Base-by-base conservation (phyloP, 2,113 vertebrate genomes). In the Castor canadensis region DNA sequence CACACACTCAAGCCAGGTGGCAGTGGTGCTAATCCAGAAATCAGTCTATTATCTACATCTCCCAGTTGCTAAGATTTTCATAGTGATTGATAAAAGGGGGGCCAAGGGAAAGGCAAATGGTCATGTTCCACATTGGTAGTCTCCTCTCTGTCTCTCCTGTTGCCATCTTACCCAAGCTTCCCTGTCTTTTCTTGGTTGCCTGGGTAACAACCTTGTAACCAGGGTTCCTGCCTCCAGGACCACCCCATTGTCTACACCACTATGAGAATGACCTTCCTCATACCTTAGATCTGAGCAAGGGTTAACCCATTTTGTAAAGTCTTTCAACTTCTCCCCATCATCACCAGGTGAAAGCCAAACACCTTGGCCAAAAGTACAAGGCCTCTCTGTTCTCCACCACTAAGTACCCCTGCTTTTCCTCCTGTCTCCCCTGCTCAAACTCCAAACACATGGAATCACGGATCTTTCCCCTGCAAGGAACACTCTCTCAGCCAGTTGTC, bases 101-200 rank as follows among this genome's bases (percentile, higher is more conserved):
- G 24, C 24, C 58, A 67, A 9, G 56, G 30, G 28, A 43, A 72
- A 64, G 47, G 54, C 16, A 26, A 5, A 40, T 19, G 2, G 16
- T 11, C 10, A 0, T 2, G 10, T 73, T 43, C 47, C 17, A 0
- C 40, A 1, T 35, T 1, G 5, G 54, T 0, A 43, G 26, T 47
- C 76, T 69, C 62, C 30, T 56, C 56, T 81, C 43, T 22, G 0
- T 45, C 24, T 83, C 43, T 26, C 54, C 84, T 38, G 11, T 52
- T 79, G 11, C 58, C 0, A 3, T 38, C 64, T 38, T 4, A 1
- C 28, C 30, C 0, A 22, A 30, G 32, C 22, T 45, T 85, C 58
- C 47, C 1, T 2, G 0, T 28, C 52, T 87, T 43, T 67, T 79
- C 56, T 30, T 64, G 19, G 64, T 15, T 1, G 20, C 28, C 77